Base-by-base conservation (phyloP, 1,140 invertebrate genomes). In the Mercenaria mercenaria region DNA sequence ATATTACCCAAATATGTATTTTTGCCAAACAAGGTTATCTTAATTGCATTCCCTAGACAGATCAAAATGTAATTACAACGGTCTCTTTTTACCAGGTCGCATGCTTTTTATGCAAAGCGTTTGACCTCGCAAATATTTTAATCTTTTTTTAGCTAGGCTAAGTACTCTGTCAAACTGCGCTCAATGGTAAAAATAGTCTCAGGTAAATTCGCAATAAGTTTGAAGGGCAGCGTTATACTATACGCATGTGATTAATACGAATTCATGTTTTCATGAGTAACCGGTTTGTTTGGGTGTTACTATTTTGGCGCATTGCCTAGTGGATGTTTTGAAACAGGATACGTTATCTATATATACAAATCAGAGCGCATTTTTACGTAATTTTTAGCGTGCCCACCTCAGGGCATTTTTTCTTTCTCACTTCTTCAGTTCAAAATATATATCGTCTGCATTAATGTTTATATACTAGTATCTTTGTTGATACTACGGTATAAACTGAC, bases 211-310 rank as follows among this genome's bases (percentile, higher is more conserved):
- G 34, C 37, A 72, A 72, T 39, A 39, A 32, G 67, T 72, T 37
- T 23, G 6, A 8, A n/a, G n/a, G 6, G 6, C 43, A 47, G 6
- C 43, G 15, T 47, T 8, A 6, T 47, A 15, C 15, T 10, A 59
- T n/a, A 59, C 4, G 67, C 67, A 39, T 72, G 67, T 72, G 67
- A 72, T 39, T 72, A 15, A 39, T 15, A 72, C 67, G 18, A 39
- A 72, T 2, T 39, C 34, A 20, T 72, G 67, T 72, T 39, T 72
- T 72, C 67, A 72, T 72, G 67, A 72, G 67, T 72, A 72, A 72
- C 67, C 67, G 67, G 37, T 72, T 67, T 15, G 11, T 72, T 72
- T 37, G 26, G 67, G 67, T 37, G 3, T 13, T 39, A 39, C 3
- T 39, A 23, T 18, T 72, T 72, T 72, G 67, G 67, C 67, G 67